Conservation (phyloP, 2,888 invertebrate genomes). For the Zaprionus obscuricornis region DNA sequence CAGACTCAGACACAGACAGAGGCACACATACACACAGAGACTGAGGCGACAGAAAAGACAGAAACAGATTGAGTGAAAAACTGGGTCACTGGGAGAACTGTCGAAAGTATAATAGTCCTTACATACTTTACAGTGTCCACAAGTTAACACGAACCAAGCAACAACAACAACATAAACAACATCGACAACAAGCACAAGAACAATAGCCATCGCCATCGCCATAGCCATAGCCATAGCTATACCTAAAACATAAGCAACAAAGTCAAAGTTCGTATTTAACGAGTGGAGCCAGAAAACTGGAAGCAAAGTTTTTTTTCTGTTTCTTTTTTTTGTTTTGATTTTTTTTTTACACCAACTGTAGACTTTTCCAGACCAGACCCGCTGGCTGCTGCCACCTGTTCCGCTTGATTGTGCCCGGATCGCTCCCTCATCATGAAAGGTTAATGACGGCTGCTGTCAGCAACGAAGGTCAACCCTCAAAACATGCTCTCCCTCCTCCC, state of each 20-base stretch:
- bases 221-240: too few relatives aligned
- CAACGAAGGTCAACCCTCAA: constrained; percentile 65
- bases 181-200: constrained; percentile 9
- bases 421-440: constrained; percentile 71
- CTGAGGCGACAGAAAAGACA: constrained; percentile 12
- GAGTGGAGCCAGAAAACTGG: constrained; percentile 11
- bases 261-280: constrained; percentile 58
- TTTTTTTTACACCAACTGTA: not conserved
- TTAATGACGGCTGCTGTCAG: constrained; percentile 79
- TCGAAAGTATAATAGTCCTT: constrained; percentile 33
- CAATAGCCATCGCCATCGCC: too few relatives aligned
- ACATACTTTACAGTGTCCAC: constrained; percentile 29
- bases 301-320: constrained; percentile 13
- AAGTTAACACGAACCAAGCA: constrained; percentile 20
- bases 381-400: constrained; percentile 58
- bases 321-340: not conserved
- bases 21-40: constrained; percentile 5
- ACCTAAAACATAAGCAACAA: constrained; percentile 21
- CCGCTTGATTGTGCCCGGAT: constrained; percentile 68
- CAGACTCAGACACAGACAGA: constrained; percentile 7
- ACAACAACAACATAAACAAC: constrained; percentile 10
- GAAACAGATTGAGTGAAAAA: constrained; percentile 22
- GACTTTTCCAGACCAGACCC: not conserved
- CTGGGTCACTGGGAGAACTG: constrained; percentile 48
- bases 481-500: not conserved